phyloP scores from a whole-genome alignment of 1,140 invertebrate genomes.

The Sminthurides bifidus region DNA sequence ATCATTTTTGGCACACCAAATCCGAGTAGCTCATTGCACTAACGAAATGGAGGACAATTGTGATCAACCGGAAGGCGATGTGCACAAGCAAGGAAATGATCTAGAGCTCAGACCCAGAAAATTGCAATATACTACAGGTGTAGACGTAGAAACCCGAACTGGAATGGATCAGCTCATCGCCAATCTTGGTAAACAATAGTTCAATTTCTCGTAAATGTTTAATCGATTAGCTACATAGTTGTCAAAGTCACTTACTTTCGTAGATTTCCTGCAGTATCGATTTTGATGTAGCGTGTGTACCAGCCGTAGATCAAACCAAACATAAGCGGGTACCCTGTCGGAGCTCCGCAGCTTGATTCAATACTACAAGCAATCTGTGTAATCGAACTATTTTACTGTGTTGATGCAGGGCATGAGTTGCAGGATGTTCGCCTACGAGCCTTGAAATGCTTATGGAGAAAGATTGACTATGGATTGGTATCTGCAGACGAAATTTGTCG shows the following conservation, averaged over 20 bases:
- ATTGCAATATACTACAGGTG: too few species aligned
- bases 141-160: too few species aligned
- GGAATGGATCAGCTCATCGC: neutral
- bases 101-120: too few species aligned
- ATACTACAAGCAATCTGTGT: neutral
- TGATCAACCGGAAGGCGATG: too few species aligned
- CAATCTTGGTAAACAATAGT: slow-evolving; percentile 3
- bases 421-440: slow-evolving; percentile 20
- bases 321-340: neutral
- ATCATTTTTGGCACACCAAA: too few species aligned
- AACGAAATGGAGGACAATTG: too few species aligned
- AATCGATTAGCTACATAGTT: neutral
- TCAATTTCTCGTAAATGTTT: slow-evolving; percentile 7
- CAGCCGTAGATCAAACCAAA: too few species aligned
- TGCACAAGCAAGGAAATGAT: too few species aligned
- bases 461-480: slow-evolving; percentile 24
- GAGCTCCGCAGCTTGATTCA: neutral
- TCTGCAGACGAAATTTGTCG: slow-evolving; percentile 10
- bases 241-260: neutral
- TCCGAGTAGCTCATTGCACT: too few species aligned
- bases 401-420: slow-evolving; percentile 23
- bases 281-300: neutral
- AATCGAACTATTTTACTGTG: neutral
- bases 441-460: slow-evolving; percentile 17
- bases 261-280: neutral